Evolutionary conservation across 2,113 vertebrate genomes (phyloP).

Genomic region (Carlito syrichta): DNA sequence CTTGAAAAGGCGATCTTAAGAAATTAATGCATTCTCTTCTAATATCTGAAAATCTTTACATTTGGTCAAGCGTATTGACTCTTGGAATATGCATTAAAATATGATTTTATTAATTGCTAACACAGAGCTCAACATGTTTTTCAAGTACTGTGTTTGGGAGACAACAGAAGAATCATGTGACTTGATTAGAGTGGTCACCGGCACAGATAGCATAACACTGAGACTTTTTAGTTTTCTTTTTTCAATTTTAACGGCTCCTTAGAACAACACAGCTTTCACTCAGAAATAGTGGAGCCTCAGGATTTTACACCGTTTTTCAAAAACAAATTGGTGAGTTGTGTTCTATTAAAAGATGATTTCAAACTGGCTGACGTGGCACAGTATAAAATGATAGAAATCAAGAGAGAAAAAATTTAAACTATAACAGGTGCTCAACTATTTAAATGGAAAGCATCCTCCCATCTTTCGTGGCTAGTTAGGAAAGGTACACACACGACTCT

Average conservation of each 20-base stretch:
- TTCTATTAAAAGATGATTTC: background rate
- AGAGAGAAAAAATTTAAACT: background rate
- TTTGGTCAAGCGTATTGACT: background rate
- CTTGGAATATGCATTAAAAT: background rate
- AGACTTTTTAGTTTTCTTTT: background rate
- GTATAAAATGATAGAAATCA: background rate
- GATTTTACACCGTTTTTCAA: background rate
- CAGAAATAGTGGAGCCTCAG: background rate
- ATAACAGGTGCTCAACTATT: background rate
- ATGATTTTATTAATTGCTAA: background rate
- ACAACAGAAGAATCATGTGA: background rate
- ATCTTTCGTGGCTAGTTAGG: background rate
- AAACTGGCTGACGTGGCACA: background rate
- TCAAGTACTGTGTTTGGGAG: background rate
- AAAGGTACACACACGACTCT: accelerated
- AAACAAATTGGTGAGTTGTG: background rate
- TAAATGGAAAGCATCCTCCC: background rate
- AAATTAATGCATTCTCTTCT: background rate
- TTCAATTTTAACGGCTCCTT: background rate
- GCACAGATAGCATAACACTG: accelerated
- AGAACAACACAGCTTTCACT: background rate
- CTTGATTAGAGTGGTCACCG: background rate
- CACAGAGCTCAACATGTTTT: background rate
- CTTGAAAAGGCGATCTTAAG: background rate
- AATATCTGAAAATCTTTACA: background rate